Base-by-base conservation (phyloP, 2,797 vertebrate genomes). In the Pteropus rufus region DNA sequence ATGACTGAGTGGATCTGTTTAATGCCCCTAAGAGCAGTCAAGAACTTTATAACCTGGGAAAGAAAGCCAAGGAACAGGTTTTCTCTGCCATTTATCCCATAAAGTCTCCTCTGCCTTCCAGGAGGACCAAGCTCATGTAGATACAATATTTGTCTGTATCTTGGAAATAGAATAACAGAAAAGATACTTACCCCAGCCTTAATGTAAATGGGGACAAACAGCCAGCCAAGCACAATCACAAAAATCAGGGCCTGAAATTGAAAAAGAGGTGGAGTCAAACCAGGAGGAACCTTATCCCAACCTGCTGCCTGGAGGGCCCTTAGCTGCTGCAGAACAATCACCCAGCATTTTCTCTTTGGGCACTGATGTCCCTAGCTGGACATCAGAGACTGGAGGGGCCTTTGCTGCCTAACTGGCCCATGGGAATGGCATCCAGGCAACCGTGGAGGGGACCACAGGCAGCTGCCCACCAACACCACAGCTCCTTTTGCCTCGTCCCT, bases 121-220 rank as follows among this genome's bases (percentile, higher is more conserved):
- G 23, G 36, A 86, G 36, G 58, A 81, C 31, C 15, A 84, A 89
- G 39, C 15, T 67, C 10, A 81, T 15, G 29, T 56, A 10, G 26
- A 10, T 49, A 93, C 12, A 60, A 1, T 2, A 23, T 39, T 69
- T 73, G 39, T 29, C 72, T 72, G 14, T 15, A 86, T 49, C 49
- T 16, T 49, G 31, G 10, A 82, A 93, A 85, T 16, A 21, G 49
- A 65, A 58, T 12, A 64, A 89, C 0, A 0, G 18, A 44, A 2
- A 3, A 92, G 80, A 56, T 96, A 98, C 99, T 98, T 98, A 99
- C 99, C 98, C 99, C 99, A 14, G 99, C 99, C 98, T 99, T 99
- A 90, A 99, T 97, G 97, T 99, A 99, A 98, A 99, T 99, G 7
- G 99, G 99, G 31, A 99, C 99, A 97, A 99, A 99, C 44, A 99